Evolutionary conservation across 2,797 vertebrate species (phyloP).

Genomic region (Trematomus bernacchii): DNA sequence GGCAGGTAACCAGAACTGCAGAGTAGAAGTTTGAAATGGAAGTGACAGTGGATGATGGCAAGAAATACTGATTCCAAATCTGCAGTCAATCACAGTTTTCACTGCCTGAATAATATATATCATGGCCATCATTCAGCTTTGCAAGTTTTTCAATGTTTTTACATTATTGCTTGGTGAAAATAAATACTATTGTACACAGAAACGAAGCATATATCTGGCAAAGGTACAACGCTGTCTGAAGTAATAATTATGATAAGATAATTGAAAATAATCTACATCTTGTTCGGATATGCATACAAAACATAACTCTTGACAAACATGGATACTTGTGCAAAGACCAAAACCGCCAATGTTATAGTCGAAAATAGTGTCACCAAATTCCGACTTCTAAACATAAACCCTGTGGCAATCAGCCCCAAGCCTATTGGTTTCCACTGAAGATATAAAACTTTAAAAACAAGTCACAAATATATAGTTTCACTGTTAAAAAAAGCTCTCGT

Average conservation of each 20-base stretch:
- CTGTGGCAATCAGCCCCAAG: not conserved
- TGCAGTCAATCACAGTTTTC: conserved; percentile 6
- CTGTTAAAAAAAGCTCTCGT: not conserved
- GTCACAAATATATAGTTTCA: not conserved
- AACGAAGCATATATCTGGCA: conserved; percentile 13
- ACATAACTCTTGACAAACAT: not conserved
- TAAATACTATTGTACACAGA: not conserved
- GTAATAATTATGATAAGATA: conserved; percentile 20
- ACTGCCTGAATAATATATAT: conserved; percentile 11
- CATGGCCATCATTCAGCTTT: conserved; percentile 6
- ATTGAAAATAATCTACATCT: not conserved
- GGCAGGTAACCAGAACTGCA: conserved; percentile 2
- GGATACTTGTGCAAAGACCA: not conserved
- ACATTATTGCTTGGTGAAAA: not conserved
- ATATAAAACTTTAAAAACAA: not conserved
- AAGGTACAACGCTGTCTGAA: conserved; percentile 12
- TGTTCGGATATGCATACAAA: conserved; percentile 3
- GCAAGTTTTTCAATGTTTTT: not conserved
- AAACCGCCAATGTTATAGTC: not conserved
- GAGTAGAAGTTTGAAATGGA: conserved; percentile 22
- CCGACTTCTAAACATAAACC: not conserved
- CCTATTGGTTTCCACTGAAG: not conserved
- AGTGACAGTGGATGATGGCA: conserved; percentile 15
- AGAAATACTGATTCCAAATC: conserved; percentile 24
- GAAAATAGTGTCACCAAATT: not conserved